Percentiles rank a stretch among this genome's conserved stretches.
These are phyloP conservation scores for Ibycter americanus DNA, from an alignment of 2,797 vertebrate species.

Conservation along the genomic window DNA sequence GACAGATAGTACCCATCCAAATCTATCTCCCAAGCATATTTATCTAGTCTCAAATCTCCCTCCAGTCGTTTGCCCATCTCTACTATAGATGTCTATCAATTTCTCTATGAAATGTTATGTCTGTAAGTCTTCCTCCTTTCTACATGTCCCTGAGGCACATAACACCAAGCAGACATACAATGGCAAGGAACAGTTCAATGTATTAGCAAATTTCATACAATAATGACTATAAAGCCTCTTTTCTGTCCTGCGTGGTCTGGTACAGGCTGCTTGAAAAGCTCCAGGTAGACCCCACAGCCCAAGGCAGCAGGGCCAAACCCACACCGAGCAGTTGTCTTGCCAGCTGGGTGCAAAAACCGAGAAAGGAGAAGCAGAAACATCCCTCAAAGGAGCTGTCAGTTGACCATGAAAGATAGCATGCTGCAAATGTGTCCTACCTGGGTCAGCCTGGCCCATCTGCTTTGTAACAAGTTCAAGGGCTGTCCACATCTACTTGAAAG, in stretches of 20 bases:
- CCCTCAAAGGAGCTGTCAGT: background rate
- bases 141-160: fast-evolving
- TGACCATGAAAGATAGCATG: background rate
- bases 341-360: background rate
- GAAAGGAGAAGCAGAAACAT: background rate
- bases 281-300: background rate
- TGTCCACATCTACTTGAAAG: background rate
- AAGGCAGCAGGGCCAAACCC: background rate
- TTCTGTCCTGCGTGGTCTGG: fast-evolving
- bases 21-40: background rate
- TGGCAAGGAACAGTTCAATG: fast-evolving
- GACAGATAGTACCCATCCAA: background rate
- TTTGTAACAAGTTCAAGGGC: background rate
- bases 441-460: background rate
- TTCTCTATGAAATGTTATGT: background rate
- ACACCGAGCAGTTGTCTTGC: background rate
- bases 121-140: background rate
- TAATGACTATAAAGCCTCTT: background rate
- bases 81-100: background rate
- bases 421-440: background rate
- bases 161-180: background rate
- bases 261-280: background rate
- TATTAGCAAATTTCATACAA: fast-evolving
- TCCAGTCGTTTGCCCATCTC: background rate
- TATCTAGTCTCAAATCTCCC: background rate